These are phyloP conservation scores for Drosophila auraria DNA, from an alignment of 1,140 invertebrate genomes.

Conservation along the genomic window DNA sequence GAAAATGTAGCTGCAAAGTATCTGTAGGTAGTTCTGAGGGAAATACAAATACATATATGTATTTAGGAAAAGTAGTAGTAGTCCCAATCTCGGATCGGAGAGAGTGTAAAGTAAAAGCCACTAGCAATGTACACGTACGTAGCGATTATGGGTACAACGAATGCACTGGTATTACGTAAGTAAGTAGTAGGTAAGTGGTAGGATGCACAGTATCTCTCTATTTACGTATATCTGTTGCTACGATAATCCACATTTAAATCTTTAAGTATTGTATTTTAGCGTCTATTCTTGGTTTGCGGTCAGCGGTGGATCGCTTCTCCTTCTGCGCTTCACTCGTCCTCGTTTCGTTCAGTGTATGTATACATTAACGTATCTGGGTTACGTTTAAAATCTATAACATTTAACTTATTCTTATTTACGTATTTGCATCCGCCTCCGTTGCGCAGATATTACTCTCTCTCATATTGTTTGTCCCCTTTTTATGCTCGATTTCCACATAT, in stretches of 20 bases:
- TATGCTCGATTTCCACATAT: conserved; percentile 56
- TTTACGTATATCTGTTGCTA: conserved; percentile 83
- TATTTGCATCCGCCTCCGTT: conserved; percentile 50
- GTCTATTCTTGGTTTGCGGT: conserved; percentile 52
- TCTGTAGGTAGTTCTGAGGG: conserved; percentile 44
- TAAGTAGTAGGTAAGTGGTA: conserved; percentile 59
- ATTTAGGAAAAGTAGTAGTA: conserved; percentile 31
- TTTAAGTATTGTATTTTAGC: conserved; percentile 71
- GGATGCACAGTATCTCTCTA: conserved; percentile 55
- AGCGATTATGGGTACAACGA: conserved; percentile 46
- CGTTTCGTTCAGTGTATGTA: conserved; percentile 46
- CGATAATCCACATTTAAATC: conserved; percentile 77
- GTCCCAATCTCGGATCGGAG: conserved; percentile 26
- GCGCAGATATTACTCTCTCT: conserved; percentile 55
- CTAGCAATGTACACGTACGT: conserved; percentile 71
- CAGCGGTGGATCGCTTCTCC: conserved; percentile 29
- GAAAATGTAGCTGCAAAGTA: conserved; percentile 61
- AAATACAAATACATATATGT: conserved; percentile 14
- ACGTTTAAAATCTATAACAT: conserved; percentile 81
- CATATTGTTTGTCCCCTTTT: conserved; percentile 77
- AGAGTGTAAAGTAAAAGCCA: conserved; percentile 65
- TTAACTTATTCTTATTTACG: conserved; percentile 77
- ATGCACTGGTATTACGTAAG: conserved; percentile 50
- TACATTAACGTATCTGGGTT: conserved; percentile 73
- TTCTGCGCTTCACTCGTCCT: conserved; percentile 15